Base-by-base conservation (phyloP, 2,888 invertebrate genomes). In the Bombylius major region DNA sequence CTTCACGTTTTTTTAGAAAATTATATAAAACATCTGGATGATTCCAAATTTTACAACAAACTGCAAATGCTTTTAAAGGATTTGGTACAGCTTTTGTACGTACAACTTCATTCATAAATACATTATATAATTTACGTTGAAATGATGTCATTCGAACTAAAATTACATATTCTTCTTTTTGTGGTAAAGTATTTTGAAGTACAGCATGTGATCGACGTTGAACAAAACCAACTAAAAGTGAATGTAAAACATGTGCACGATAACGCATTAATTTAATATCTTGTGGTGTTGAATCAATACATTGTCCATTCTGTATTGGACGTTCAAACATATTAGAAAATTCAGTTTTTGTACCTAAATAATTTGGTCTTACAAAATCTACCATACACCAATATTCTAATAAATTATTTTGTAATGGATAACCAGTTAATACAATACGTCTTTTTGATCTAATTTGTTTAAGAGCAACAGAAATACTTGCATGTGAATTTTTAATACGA, bases 371-470 rank as follows among this genome's bases (percentile, higher is more conserved):
- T 0, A 98, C 97, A 75, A 98, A 99, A 71, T 99, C 97, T 1
- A 97, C 96, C 97, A 97, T 97, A 70, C 97, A 97, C 95, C 95
- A 96, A 71, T 96, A 96, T 69, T 93, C 95, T 56, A 94, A 76
- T 23, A 99, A 77, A 73, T 99, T 99, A 73, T 99, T 99, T 75
- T 99, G 99, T 12, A 99, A 77, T 0, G 99, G 99, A 76, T 98
- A 98, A 5, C 99, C 99, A 4, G 99, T 99, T 36, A 99, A 78
- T 0, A 99, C 98, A 14, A 99, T 87, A 60, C 98, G 80, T 14
- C 98, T 82, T 68, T 93, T 91, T 0, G 98, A 97, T 64, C 87
- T 80, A 77, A 99, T 95, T 69, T 92, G 90, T 70, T 97, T 97
- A 47, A 99, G 77, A 0, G 97, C 93, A 69, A 90, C 86, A 1